These are phyloP conservation scores for Brachypodius melanocephalos DNA, from an alignment of 2,113 vertebrate genomes.

Conservation along the genomic window DNA sequence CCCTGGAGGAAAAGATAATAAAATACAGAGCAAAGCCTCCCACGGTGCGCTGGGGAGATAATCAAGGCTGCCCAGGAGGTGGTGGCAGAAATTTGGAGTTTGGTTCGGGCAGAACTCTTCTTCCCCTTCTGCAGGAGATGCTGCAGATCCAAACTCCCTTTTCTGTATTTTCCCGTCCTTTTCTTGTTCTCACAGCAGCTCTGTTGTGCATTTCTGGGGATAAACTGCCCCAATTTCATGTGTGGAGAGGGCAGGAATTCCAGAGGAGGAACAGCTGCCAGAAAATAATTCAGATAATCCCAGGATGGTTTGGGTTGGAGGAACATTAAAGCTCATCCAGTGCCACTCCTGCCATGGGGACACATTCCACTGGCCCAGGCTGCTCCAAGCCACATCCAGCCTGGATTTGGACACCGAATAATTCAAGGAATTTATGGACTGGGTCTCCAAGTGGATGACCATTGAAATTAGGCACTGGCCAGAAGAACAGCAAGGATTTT, in stretches of 20 bases:
- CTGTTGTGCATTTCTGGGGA: neutral
- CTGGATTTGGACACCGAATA: neutral
- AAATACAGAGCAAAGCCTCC: neutral
- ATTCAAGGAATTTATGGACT: neutral
- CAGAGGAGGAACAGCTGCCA: neutral
- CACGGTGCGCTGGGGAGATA: neutral
- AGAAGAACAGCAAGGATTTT: neutral
- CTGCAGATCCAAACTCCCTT: neutral
- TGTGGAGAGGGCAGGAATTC: fast-evolving
- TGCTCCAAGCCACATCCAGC: neutral
- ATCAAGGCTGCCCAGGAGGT: fast-evolving
- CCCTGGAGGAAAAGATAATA: neutral
- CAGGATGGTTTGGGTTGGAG: neutral
- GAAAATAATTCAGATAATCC: neutral
- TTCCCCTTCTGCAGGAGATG: neutral
- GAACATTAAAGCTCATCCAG: neutral
- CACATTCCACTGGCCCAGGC: fast-evolving
- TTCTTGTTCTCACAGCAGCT: neutral
- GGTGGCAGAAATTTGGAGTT: neutral
- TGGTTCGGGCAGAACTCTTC: neutral
- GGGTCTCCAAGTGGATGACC: neutral
- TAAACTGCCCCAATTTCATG: fast-evolving
- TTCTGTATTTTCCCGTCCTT: neutral
- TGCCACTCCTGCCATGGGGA: neutral
- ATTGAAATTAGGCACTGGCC: neutral